Evolutionary conservation across 1,140 invertebrate species (phyloP).

Genomic region (Pseudobourletiella spinata): DNA sequence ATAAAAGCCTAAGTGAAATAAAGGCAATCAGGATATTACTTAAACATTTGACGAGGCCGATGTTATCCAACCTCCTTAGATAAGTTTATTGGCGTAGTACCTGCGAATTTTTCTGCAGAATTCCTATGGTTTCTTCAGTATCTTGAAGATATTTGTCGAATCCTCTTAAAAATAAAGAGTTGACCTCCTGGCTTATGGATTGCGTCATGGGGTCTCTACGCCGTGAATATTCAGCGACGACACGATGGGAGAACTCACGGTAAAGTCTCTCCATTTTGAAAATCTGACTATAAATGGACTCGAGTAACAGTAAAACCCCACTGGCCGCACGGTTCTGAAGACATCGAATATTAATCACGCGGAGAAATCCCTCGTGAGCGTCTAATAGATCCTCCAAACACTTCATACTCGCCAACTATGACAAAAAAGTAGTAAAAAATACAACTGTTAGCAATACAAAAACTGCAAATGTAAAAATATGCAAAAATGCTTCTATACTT

Average conservation of each 20-base stretch:
- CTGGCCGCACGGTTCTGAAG: not conserved
- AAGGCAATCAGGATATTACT: too few relatives aligned
- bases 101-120: not conserved
- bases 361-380: not conserved
- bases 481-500: not conserved
- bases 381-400: conserved; percentile 6
- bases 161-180: not conserved
- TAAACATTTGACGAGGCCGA: too few relatives aligned
- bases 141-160: not conserved
- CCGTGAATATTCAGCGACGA: not conserved
- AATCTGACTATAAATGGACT: not conserved
- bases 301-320: not conserved
- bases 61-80: too few relatives aligned
- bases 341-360: not conserved
- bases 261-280: not conserved
- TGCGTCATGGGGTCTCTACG: not conserved
- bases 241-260: not conserved
- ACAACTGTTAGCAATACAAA: not conserved
- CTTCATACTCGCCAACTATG: not conserved
- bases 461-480: not conserved
- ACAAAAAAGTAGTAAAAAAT: not conserved
- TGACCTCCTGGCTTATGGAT: not conserved
- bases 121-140: not conserved
- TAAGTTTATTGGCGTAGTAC: not conserved
- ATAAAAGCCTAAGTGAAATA: not conserved